These are phyloP conservation scores for Drosophila greeni DNA, from an alignment of 2,888 invertebrate genomes.

Conservation along the genomic window DNA sequence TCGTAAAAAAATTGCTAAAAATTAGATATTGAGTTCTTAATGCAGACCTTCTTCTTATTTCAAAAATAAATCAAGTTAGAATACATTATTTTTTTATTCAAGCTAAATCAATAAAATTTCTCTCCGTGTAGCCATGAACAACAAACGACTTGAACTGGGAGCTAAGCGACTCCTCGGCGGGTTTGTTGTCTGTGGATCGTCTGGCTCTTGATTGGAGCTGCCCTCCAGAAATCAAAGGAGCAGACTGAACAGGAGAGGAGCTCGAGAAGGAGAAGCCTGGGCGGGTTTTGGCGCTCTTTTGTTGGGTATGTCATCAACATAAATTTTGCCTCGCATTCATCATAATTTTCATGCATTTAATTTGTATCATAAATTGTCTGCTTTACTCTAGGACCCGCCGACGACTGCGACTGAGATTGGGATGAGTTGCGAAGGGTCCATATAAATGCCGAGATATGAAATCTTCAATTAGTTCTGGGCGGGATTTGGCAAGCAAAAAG, in stretches of 20 bases:
- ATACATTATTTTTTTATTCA: too few relatives aligned
- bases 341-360: conserved; percentile 72
- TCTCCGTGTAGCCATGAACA: conserved; percentile 8
- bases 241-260: conserved; percentile 9
- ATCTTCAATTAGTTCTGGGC: conserved; percentile 40
- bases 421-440: conserved; percentile 28
- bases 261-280: conserved; percentile 8
- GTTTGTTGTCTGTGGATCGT: conserved; percentile 47
- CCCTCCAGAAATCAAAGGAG: conserved; percentile 24
- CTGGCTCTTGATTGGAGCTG: conserved; percentile 51
- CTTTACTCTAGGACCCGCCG: conserved; percentile 37
- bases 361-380: conserved; percentile 67
- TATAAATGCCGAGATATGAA: conserved; percentile 32
- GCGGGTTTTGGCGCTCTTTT: conserved; percentile 36
- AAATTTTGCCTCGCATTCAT: conserved; percentile 71
- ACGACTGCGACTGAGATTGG: conserved; percentile 29
- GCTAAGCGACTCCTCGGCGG: conserved; percentile 9
- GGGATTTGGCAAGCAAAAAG: conserved; percentile 4
- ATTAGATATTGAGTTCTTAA: too few relatives aligned
- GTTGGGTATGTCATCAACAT: conserved; percentile 69
- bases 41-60: too few relatives aligned
- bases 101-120: too few relatives aligned
- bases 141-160: conserved; percentile 25
- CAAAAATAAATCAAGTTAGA: too few relatives aligned
- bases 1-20: too few relatives aligned